Evolutionary conservation across 2,888 invertebrate genomes (phyloP).

Genomic region (Aspidiotus rigidus): DNA sequence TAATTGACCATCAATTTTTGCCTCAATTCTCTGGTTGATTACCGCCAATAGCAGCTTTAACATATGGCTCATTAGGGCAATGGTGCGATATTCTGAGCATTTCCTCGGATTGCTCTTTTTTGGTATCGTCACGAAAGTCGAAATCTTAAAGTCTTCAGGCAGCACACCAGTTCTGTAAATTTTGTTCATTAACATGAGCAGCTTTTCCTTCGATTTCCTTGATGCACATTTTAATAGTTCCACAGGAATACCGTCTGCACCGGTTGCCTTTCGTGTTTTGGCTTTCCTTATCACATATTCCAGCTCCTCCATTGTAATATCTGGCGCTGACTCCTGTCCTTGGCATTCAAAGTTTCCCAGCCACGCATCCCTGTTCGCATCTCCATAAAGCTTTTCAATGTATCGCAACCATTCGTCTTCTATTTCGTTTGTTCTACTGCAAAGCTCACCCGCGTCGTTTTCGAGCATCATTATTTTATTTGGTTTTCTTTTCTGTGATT

Average conservation of each 20-base stretch:
- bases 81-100: constrained; percentile 30
- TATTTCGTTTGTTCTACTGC: not conserved
- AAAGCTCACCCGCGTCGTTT: not conserved
- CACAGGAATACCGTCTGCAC: not conserved
- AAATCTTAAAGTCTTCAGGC: not conserved
- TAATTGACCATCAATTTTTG: no score
- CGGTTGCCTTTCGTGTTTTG: not conserved
- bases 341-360: not conserved
- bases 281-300: not conserved
- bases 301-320: not conserved
- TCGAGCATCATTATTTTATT: not conserved
- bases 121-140: not conserved
- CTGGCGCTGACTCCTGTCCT: no score
- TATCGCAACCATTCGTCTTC: not conserved
- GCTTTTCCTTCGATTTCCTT: not conserved
- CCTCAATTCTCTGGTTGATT: no score
- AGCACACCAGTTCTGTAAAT: not conserved
- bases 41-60: constrained; percentile 37
- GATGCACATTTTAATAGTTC: not conserved
- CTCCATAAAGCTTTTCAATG: not conserved
- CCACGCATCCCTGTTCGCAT: not conserved
- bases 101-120: not conserved
- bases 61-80: constrained; percentile 37
- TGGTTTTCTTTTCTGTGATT: not conserved
- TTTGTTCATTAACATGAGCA: not conserved